A percentile compares a stretch with the other conserved stretches of the same genome.
phyloP scores from a whole-genome alignment of 2,888 invertebrate genomes.

The Campoplex capitator region DNA sequence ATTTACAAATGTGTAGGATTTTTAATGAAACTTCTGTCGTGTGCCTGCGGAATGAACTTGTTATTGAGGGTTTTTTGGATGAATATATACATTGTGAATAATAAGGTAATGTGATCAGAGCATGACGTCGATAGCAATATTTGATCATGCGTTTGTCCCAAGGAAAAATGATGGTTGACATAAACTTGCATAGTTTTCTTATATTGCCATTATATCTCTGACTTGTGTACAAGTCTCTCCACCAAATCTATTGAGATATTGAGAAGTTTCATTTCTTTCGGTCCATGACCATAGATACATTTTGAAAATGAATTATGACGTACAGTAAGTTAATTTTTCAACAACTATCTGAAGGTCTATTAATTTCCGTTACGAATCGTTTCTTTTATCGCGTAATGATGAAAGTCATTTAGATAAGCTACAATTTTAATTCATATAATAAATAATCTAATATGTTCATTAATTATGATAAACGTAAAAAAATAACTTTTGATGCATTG shows the following conservation, averaged over 20 bases:
- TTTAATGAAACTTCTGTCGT: background rate
- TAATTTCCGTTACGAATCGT: background rate
- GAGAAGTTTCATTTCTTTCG: background rate
- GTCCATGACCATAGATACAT: background rate
- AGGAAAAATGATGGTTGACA: background rate
- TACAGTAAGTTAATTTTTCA: background rate
- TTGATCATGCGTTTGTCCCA: background rate
- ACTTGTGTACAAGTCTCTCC: background rate
- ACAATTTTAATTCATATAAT: constrained; percentile 11
- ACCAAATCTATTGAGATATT: background rate
- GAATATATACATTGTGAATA: background rate
- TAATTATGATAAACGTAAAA: constrained; percentile 66
- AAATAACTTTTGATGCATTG: constrained; percentile 65
- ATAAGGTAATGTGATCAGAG: background rate
- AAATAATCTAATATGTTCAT: constrained; percentile 42
- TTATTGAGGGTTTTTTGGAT: background rate
- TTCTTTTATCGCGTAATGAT: background rate
- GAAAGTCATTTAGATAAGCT: background rate
- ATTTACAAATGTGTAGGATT: constrained; percentile 40
- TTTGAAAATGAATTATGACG: background rate
- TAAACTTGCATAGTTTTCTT: background rate
- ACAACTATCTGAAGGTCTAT: background rate
- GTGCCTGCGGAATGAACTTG: background rate
- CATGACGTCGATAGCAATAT: background rate
- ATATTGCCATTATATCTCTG: background rate